Conservation (phyloP, 2,113 vertebrate genomes). For the Urocitellus parryii region DNA sequence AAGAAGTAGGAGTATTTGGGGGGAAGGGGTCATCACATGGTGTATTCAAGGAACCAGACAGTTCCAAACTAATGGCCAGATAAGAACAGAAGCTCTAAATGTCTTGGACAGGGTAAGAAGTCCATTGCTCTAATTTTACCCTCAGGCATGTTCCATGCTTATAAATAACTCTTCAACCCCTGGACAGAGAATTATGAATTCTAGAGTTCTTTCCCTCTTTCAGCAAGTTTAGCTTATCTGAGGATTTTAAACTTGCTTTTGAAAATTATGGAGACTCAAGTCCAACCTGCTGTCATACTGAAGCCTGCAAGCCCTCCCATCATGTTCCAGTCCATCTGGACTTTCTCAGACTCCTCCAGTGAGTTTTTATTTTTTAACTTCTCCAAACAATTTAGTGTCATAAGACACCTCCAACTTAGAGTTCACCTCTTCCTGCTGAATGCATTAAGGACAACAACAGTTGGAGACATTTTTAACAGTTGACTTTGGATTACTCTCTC, state of each 20-base stretch:
- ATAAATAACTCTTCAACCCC: not conserved
- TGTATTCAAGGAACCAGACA: not conserved
- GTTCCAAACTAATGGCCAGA: not conserved
- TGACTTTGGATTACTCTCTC: constrained; percentile 37
- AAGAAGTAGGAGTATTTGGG: not conserved
- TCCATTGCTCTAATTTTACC: not conserved
- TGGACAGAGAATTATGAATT: constrained; percentile 10
- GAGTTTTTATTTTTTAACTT: not conserved
- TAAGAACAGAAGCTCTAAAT: not conserved
- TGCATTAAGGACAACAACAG: not conserved
- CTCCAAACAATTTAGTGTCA: constrained; percentile 41
- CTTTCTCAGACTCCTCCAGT: constrained; percentile 18
- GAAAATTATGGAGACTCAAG: constrained; percentile 15
- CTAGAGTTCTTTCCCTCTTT: constrained; percentile 37
- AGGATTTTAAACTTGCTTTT: constrained; percentile 51
- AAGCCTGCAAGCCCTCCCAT: not conserved
- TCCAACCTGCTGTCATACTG: constrained; percentile 4
- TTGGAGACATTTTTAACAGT: constrained; percentile 2
- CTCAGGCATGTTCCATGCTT: not conserved
- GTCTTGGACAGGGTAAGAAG: not conserved
- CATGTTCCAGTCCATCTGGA: constrained; percentile 28
- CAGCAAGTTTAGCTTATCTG: constrained; percentile 36
- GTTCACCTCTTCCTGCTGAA: not conserved
- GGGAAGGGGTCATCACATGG: not conserved
- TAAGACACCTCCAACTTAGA: not conserved